Percentiles rank a stretch among this genome's conserved stretches.
Conservation (phyloP, 2,113 vertebrate species). For the Dasypus novemcinctus region DNA sequence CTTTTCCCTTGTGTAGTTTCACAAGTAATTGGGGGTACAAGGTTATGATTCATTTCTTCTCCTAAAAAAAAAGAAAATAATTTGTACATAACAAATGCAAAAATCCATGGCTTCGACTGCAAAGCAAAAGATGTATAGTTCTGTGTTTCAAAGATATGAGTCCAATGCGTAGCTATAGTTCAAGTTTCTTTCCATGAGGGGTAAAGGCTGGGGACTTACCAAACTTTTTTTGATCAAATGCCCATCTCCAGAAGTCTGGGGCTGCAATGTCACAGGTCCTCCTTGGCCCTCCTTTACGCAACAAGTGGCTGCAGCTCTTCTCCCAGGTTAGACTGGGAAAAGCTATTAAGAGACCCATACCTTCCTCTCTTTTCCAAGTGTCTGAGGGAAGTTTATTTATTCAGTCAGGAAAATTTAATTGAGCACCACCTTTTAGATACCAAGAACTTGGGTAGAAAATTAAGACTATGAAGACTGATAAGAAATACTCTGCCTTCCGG, state of each 20-base stretch:
- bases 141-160: neutral
- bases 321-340: neutral
- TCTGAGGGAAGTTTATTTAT: neutral
- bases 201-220: neutral
- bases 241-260: neutral
- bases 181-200: neutral
- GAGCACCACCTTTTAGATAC: neutral
- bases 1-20: neutral
- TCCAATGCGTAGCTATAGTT: neutral
- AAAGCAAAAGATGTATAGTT: neutral
- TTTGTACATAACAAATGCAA: neutral
- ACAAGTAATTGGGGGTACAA: neutral
- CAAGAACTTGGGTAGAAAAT: neutral
- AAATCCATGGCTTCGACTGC: neutral
- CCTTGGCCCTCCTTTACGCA: neutral
- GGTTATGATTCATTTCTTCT: conserved; percentile 27
- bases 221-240: neutral
- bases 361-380: neutral
- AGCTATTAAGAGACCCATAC: neutral
- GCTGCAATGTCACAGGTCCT: neutral
- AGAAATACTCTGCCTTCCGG: neutral
- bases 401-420: neutral
- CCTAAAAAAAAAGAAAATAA: conserved; percentile 23
- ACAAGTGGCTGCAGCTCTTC: neutral
- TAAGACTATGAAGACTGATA: neutral